Evolutionary conservation across 2,888 invertebrate species (phyloP), one percentile per base, ranked within the genome.

Genomic region (Apotomis turbidana): DNA sequence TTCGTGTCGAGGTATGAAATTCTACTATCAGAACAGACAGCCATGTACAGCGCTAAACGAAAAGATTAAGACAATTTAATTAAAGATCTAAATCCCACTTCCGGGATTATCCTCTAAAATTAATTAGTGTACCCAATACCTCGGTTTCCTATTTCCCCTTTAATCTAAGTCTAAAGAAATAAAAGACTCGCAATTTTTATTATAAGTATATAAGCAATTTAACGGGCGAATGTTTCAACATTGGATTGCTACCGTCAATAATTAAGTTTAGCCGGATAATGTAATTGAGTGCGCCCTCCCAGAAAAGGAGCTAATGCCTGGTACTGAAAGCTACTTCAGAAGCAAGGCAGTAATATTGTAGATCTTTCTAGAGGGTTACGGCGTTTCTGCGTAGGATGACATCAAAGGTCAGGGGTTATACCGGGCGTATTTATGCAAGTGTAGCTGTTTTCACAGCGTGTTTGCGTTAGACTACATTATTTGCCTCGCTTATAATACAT

Each of bases 401-500:
- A 9, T 27, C 1, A 57, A 66, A 68, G 59, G 59, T 15, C 59
- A 68, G 12, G 15, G 68, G 68, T 68, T 59, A 51, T 27, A 10
- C 59, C 27, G 63, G 64, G 55, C 63, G 15, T 60, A 46, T 60
- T 54, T 68, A 46, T 60, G 60, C 54, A 44, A 54, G 36, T 54
- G 54, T 46, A 41, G 60, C 54, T 27, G 54, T 61, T 67, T 44
- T 12, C 57, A 12, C 38, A 41, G 36, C 36, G 13, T 59, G 15
- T 58, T 67, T 15, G 51, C 68, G 59, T 52, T 15, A 51, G 10
- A 55, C 10, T 51, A 62, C n/a, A 61, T 68, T 68, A 68, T 68
- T 68, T 68, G 52, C 27, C 54, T 68, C 52, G 54, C 54, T 68
- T 61, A 38, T 68, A 46, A 68, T 54, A 68, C 27, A 27, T 12